Evolutionary conservation across 2,888 invertebrate genomes (phyloP).

Genomic region (Oscheius sp.): DNA sequence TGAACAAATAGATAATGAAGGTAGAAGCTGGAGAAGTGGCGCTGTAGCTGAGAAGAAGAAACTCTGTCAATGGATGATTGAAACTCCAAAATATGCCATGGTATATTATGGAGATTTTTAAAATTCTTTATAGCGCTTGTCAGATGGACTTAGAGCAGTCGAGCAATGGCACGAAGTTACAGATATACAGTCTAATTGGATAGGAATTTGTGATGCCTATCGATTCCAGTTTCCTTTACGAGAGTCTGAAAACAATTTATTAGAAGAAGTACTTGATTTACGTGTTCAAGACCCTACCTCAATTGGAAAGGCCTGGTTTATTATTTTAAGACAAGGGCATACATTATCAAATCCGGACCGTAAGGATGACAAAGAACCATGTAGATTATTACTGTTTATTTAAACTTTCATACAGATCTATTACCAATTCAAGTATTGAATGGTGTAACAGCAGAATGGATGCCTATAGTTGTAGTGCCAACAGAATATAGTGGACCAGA

Average conservation of each 20-base stretch:
- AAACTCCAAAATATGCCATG: constrained; percentile 78
- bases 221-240: constrained; percentile 62
- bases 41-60: constrained; percentile 88
- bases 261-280: constrained; percentile 59
- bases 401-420: constrained; percentile 49
- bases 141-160: constrained; percentile 57
- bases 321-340: constrained; percentile 57
- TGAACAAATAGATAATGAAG: constrained; percentile 86
- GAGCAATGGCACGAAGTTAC: constrained; percentile 66
- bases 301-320: constrained; percentile 54
- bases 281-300: constrained; percentile 50
- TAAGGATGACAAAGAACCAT: constrained; percentile 33
- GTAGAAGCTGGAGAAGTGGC: constrained; percentile 86
- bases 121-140: constrained; percentile 45
- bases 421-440: constrained; percentile 50
- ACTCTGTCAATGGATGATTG: constrained; percentile 92
- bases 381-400: constrained; percentile 32
- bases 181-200: constrained; percentile 71
- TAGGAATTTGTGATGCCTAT: constrained; percentile 70
- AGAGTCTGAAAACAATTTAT: constrained; percentile 8
- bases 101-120: constrained; percentile 29
- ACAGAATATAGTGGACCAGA: constrained; percentile 35
- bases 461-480: constrained; percentile 59
- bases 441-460: constrained; percentile 57
- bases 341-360: constrained; percentile 42